Evolutionary conservation across 2,113 vertebrate genomes (phyloP).

Genomic region (Periophthalmodon schlosseri): DNA sequence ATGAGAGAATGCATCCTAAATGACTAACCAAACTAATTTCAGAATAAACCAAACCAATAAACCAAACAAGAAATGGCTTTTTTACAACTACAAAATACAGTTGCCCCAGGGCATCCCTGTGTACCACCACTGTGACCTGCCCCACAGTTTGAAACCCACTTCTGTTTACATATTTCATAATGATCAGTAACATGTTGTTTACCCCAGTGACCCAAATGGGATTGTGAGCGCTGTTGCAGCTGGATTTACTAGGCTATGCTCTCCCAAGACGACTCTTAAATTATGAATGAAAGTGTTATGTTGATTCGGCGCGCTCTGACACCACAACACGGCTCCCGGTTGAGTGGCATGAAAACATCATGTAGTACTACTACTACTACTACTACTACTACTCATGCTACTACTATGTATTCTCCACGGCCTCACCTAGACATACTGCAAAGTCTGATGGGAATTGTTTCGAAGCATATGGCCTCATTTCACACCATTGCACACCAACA

Average conservation of each 20-base stretch:
- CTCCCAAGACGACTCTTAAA: neutral
- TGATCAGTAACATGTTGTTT: neutral
- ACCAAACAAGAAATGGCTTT: too few species aligned
- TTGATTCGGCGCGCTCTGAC: neutral
- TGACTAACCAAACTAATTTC: too few species aligned
- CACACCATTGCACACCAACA: conserved; percentile 5
- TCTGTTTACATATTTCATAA: neutral
- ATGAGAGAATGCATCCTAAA: too few species aligned
- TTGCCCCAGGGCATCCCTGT: too few species aligned
- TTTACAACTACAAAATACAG: too few species aligned
- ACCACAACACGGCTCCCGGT: neutral
- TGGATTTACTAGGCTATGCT: neutral
- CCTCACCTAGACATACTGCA: neutral
- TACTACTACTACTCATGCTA: neutral
- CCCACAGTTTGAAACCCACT: neutral
- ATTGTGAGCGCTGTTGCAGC: neutral
- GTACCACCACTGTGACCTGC: neutral
- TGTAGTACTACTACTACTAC: neutral
- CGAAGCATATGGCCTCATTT: neutral
- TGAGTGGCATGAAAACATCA: conserved; percentile 6
- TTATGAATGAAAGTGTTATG: conserved; percentile 7
- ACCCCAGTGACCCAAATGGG: neutral
- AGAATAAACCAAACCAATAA: too few species aligned
- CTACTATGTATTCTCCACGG: conserved; percentile 9
- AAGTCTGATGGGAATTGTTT: conserved; percentile 10